Percentiles rank a stretch among this genome's conserved stretches.
Conservation (phyloP, 2,113 vertebrate genomes). For the Oxyura jamaicensis region DNA sequence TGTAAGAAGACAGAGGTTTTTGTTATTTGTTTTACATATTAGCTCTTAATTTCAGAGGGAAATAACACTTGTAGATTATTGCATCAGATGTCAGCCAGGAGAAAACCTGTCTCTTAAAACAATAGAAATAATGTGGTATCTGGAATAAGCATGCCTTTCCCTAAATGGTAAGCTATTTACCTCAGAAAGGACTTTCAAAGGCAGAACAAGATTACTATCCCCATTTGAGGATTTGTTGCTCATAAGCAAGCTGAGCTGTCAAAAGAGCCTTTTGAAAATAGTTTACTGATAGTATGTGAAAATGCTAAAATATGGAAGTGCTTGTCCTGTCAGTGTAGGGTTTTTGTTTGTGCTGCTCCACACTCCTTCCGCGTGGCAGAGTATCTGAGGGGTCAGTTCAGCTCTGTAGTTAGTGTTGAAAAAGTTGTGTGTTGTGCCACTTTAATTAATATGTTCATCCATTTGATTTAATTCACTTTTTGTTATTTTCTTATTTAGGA, state of each 20-base stretch:
- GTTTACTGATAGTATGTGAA: not conserved
- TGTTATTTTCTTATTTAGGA: not conserved
- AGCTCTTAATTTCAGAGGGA: not conserved
- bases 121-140: not conserved
- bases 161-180: not conserved
- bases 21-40: not conserved
- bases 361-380: fast-evolving
- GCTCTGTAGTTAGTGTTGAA: not conserved
- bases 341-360: not conserved
- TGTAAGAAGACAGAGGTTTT: not conserved
- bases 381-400: not conserved
- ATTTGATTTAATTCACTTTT: not conserved
- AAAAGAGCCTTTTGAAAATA: not conserved
- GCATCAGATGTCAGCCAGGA: not conserved
- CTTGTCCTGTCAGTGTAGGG: not conserved
- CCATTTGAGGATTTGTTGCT: not conserved
- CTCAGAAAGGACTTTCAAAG: not conserved
- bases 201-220: not conserved
- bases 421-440: not conserved
- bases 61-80: not conserved
- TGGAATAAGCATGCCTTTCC: not conserved
- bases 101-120: not conserved
- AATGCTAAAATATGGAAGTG: not conserved
- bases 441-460: not conserved
- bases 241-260: not conserved